Evolutionary conservation across 2,888 invertebrate genomes (phyloP).

Genomic region (Xestia rhomboidea): DNA sequence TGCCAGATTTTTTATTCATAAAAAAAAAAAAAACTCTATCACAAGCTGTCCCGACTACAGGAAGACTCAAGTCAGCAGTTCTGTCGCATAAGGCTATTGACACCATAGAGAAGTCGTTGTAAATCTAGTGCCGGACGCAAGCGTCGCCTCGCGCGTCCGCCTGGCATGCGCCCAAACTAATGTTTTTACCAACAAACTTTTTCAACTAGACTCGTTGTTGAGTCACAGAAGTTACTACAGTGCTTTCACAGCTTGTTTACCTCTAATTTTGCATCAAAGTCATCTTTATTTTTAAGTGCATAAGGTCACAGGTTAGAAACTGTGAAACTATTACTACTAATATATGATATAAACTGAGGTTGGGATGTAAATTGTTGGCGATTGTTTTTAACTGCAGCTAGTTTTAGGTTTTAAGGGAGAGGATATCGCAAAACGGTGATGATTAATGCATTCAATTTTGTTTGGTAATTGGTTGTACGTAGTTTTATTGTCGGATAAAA

Average conservation of each 20-base stretch:
- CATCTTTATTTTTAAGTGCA: neutral
- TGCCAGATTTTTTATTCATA: neutral
- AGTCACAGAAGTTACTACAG: constrained; percentile 30
- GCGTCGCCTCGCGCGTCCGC: constrained; percentile 51
- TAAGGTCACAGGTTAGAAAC: neutral
- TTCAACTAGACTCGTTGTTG: constrained; percentile 44
- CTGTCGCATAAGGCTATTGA: constrained; percentile 52
- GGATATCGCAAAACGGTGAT: neutral
- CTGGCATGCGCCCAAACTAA: constrained; percentile 65
- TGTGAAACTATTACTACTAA: constrained; percentile 22
- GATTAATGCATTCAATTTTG: neutral
- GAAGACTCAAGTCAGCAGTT: constrained; percentile 46
- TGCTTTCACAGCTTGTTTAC: neutral
- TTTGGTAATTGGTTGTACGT: too few species aligned
- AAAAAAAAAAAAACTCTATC: constrained; percentile 21
- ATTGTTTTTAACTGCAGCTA: neutral
- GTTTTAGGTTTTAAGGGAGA: neutral
- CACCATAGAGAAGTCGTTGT: constrained; percentile 57
- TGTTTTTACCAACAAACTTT: constrained; percentile 61
- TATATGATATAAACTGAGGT: constrained; percentile 25
- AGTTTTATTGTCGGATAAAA: too few species aligned
- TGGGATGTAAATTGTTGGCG: neutral
- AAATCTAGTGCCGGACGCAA: constrained; percentile 59
- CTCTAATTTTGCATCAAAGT: neutral
- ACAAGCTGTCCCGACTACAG: constrained; percentile 26